These are phyloP conservation scores for Chrysopa pallens DNA, from an alignment of 1,140 invertebrate species.

Conservation along the genomic window DNA sequence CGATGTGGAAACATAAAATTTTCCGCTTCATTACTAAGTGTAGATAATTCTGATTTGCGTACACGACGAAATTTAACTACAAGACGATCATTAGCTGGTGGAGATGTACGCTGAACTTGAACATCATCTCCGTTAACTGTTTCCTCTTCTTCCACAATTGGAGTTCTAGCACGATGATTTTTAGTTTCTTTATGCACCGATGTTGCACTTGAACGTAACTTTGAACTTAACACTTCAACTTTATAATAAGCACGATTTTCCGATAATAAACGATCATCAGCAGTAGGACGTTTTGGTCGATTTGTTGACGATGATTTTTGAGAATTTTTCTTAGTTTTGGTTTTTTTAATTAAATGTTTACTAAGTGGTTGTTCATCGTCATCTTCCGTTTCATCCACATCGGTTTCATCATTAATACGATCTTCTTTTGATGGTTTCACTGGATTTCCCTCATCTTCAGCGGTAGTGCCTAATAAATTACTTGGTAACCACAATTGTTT, in stretches of 20 bases:
- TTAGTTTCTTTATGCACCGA: conserved; percentile 8
- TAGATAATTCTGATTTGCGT: conserved; percentile 47
- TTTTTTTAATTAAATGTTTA: background rate
- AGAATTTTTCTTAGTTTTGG: background rate
- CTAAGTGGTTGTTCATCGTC: background rate
- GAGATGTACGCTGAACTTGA: conserved; percentile 16
- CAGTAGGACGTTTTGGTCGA: conserved; percentile 29
- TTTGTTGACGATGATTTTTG: conserved; percentile 11
- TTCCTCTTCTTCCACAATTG: conserved; percentile 18
- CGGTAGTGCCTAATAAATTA: conserved; percentile 10
- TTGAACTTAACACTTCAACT: conserved; percentile 50
- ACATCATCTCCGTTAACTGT: conserved; percentile 12
- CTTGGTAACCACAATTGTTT: conserved; percentile 7
- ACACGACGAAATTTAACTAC: conserved; percentile 58
- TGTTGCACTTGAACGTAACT: conserved; percentile 35
- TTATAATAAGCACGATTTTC: conserved; percentile 52
- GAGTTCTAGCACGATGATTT: conserved; percentile 11
- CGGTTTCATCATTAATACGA: conserved; percentile 1
- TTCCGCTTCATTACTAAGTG: conserved; percentile 62
- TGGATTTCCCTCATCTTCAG: conserved; percentile 8
- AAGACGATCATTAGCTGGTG: conserved; percentile 29
- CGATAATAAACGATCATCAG: conserved; percentile 33
- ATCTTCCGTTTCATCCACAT: conserved; percentile 6
- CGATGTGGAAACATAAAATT: conserved; percentile 65
- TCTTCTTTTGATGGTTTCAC: conserved; percentile 4